Evolutionary conservation across 2,888 invertebrate genomes (phyloP), one percentile per base, ranked within the genome.

Genomic region (Augochlorella aurata): DNA sequence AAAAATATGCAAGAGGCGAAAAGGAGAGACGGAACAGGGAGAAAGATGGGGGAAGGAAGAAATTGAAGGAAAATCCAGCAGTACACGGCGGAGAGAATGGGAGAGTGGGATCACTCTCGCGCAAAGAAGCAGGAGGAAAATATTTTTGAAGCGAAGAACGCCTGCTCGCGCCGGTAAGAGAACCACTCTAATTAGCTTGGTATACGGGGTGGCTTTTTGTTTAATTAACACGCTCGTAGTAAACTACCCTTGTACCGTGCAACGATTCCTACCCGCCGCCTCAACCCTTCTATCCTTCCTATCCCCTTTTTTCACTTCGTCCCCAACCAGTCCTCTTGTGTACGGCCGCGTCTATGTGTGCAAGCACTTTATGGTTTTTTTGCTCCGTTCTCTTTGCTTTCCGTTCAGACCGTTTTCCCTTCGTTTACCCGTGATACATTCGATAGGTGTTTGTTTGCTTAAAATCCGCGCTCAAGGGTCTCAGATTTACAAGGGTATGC

Each of bases 141-240:
- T 89, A 88, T 89, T 90, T 89, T 89, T 85, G 85, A 87, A 87
- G 80, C 85, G 83, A 83, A 81, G 83, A 84, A 84, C 78, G 78
- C 78, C 80, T 61, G 77, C 81, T 29, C 61, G 54, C 54, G 29
- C 54, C 63, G 79, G 83, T 73, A 85, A 86, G 83, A 87, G 88
- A 84, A 82, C 85, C 83, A 88, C 88, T 91, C 89, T 91, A 90
- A 91, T 91, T 91, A 91, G 88, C 89, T 90, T 84, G 87, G 89
- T 89, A 85, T 89, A 88, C 87, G 87, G 85, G 83, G 83, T 82
- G 90, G 89, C 88, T 90, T 91, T 91, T 91, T 91, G 90, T 91
- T 91, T 91, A 91, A 91, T 91, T 91, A 91, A 90, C 90, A 88
- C 89, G 88, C 89, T 85, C 85, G 84, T 81, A 88, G 86, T 89